phyloP scores from a whole-genome alignment of 2,888 invertebrate species.

The Pristionchus entomophagus region DNA sequence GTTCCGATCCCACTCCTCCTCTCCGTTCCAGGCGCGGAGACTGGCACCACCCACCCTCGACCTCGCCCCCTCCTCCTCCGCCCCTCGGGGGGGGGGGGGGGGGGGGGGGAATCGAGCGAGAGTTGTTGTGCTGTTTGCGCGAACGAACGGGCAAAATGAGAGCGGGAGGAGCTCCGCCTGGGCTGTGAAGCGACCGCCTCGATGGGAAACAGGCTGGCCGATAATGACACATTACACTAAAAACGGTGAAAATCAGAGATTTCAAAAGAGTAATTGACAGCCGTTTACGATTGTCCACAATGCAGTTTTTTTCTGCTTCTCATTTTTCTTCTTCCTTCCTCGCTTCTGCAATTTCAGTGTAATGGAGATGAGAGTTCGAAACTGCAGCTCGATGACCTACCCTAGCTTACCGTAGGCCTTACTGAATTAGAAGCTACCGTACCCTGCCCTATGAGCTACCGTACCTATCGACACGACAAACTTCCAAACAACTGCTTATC shows the following conservation, averaged over 20 bases:
- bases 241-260: not conserved
- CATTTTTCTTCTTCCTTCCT: not conserved
- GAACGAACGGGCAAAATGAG: not conserved
- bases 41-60: constrained; percentile 22
- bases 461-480: not conserved
- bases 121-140: constrained; percentile 6
- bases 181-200: too few species aligned
- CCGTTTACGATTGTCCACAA: not conserved
- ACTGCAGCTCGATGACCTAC: too few species aligned
- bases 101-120: not conserved
- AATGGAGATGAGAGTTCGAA: not conserved
- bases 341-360: not conserved
- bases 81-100: too few species aligned
- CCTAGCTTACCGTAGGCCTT: too few species aligned
- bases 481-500: too few species aligned
- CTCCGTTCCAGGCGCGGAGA: constrained; percentile 10
- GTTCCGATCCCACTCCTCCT: not conserved
- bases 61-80: too few species aligned
- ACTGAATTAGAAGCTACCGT: too few species aligned
- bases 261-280: not conserved
- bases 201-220: not conserved
- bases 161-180: not conserved
- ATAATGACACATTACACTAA: not conserved
- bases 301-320: not conserved
- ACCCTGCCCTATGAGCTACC: too few species aligned